Conservation (phyloP, 2,888 invertebrate species). For the Silvanus unidentatus region DNA sequence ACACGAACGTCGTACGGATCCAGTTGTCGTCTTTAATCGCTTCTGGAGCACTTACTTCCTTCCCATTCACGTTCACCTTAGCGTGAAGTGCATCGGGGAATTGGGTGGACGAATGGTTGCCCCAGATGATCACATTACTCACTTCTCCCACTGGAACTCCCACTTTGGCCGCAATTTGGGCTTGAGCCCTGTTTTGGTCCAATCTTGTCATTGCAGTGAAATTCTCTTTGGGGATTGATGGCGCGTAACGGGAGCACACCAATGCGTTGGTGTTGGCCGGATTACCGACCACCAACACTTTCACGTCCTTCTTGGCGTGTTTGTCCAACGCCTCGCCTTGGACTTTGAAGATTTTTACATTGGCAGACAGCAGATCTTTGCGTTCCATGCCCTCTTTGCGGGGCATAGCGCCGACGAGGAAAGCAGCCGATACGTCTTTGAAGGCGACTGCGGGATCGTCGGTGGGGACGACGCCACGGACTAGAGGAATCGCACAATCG, state of each 20-base stretch:
- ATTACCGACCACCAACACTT: constrained; percentile 96
- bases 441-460: constrained; percentile 88
- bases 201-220: constrained; percentile 97
- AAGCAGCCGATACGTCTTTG: constrained; percentile 91
- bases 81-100: constrained; percentile 89
- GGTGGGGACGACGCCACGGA: constrained; percentile 79
- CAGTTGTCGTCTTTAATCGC: constrained; percentile 77
- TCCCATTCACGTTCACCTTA: constrained; percentile 49
- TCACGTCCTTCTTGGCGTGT: constrained; percentile 50
- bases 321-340: constrained; percentile 93
- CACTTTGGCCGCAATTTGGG: constrained; percentile 74
- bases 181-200: constrained; percentile 95
- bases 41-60: constrained; percentile 56
- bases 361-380: constrained; percentile 93
- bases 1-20: constrained; percentile 76
- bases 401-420: constrained; percentile 97
- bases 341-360: constrained; percentile 96
- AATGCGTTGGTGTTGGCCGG: constrained; percentile 99
- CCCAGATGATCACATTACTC: constrained; percentile 95
- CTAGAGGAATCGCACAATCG: constrained; percentile 89
- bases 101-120: constrained; percentile 98
- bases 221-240: constrained; percentile 91
- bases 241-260: constrained; percentile 92
- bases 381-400: constrained; percentile 97
- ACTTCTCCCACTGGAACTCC: constrained; percentile 63